phyloP scores from a whole-genome alignment of 2,797 vertebrate genomes.

The Aythya fuligula region DNA sequence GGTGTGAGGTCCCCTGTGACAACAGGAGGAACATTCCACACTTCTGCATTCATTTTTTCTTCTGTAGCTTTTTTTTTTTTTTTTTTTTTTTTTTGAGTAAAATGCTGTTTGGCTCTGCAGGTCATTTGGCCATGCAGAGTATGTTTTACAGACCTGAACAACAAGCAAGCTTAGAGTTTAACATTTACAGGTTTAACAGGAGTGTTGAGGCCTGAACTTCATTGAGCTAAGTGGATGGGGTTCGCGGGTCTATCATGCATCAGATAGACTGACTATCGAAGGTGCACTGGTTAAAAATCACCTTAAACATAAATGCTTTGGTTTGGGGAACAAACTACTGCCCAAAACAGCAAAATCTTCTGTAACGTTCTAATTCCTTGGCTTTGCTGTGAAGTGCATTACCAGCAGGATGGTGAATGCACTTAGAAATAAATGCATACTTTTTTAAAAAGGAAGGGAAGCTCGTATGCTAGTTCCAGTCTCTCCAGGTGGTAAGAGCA shows the following conservation, averaged over 20 bases:
- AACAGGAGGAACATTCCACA: not conserved
- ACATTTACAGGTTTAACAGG: not conserved
- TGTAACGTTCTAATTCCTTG: not conserved
- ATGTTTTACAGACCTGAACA: not conserved
- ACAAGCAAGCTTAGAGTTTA: not conserved
- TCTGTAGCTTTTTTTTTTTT: not conserved
- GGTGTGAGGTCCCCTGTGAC: not conserved
- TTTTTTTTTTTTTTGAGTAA: not conserved
- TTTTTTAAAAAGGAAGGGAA: not conserved
- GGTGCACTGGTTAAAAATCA: not conserved
- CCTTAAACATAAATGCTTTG: conserved; percentile 3
- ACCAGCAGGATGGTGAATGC: conserved; percentile 29
- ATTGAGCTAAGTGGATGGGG: not conserved
- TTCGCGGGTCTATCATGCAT: not conserved
- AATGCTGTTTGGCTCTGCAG: not conserved
- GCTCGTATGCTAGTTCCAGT: conserved; percentile 35
- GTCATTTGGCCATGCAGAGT: not conserved
- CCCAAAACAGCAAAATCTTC: not conserved
- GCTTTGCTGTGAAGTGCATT: not conserved
- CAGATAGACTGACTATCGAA: not conserved
- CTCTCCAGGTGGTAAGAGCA: conserved; percentile 58
- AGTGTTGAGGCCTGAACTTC: not conserved
- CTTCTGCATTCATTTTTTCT: not conserved
- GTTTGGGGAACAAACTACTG: not conserved
- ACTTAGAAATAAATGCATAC: not conserved